Evolutionary conservation across 2,888 invertebrate genomes (phyloP).

Genomic region (Brachynemurus nebulosus): DNA sequence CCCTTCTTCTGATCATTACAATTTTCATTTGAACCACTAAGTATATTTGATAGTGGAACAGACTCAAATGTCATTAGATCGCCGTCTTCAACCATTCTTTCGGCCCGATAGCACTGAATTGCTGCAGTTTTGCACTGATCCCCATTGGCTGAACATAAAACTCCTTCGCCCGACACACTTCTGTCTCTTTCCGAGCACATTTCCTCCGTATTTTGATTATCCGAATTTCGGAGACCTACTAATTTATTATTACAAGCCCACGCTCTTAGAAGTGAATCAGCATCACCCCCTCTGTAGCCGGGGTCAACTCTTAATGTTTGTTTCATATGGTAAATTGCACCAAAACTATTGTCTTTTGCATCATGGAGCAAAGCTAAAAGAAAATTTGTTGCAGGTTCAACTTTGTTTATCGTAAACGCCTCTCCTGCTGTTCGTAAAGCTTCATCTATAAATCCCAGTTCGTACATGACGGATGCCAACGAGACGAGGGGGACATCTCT

Average conservation of each 20-base stretch:
- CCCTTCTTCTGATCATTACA: conserved; percentile 21
- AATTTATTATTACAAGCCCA: conserved; percentile 38
- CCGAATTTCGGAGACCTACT: conserved; percentile 23
- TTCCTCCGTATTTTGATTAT: conserved; percentile 17
- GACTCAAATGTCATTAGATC: conserved; percentile 9
- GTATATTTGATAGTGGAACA: conserved; percentile 15
- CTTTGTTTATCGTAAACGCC: conserved; percentile 43
- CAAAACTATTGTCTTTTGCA: conserved; percentile 43
- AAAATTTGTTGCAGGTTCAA: conserved; percentile 62
- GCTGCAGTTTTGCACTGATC: conserved; percentile 29
- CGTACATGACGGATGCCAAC: conserved; percentile 52
- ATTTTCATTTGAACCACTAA: conserved; percentile 16
- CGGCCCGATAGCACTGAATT: conserved; percentile 26
- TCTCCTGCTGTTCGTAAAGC: conserved; percentile 45
- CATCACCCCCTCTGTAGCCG: conserved; percentile 34
- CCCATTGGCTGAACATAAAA: conserved; percentile 28
- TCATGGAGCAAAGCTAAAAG: conserved; percentile 49
- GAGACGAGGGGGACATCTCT: conserved; percentile 55
- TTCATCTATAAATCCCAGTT: conserved; percentile 49
- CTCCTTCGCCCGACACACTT: conserved; percentile 24
- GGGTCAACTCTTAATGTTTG: conserved; percentile 43
- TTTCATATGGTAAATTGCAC: conserved; percentile 47
- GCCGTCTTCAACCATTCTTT: conserved; percentile 13
- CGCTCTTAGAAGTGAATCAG: conserved; percentile 34
- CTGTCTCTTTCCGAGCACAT: conserved; percentile 19